Base-by-base conservation (phyloP, 30 jellyfish, hydroid and myxozoan species). In the Chrysaora quinquecirrha region DNA sequence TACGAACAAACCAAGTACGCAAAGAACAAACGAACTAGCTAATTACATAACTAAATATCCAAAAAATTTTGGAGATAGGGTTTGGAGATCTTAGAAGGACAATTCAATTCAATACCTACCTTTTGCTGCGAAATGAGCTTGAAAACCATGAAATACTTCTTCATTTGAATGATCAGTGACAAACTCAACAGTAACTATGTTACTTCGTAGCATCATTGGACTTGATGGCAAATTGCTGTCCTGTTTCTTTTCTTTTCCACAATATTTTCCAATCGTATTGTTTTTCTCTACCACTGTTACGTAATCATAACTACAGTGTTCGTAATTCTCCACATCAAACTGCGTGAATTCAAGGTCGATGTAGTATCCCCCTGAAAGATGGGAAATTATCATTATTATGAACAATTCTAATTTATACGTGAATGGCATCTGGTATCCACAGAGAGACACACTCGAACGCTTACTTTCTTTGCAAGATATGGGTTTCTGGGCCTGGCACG, bases 141-240 rank as follows among this genome's bases (percentile, higher is more conserved):
- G 94, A 43, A 93, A 93, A 28, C 98, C 98, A 87, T 71, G 97
- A 61, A 68, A 87, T 24, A 50, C 73, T 75, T 87, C 93, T 52
- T 93, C 98, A 49, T 93, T 93, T 9, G 97, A 87, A 46, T 69
- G 89, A 72, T 93, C 98, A 19, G 97, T 87, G 71, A 81, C 78
- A 23, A 93, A 75, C 10, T 54, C 67, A 3, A 93, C 83, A 27
- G 43, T 62, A 18, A 87, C 82, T 14, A 35, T 22, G 62, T 83
- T 87, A 12, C 83, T 70, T 43, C 25, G n/a, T 25, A 77, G 19
- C 10, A 34, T 16, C 28, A 93, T 22, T 0, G 98, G 97, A 25
- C 65, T 82, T 19, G 54, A 24, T 21, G 98, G 97, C 0, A 33
- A 54, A 43, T 83, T 73, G 65, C 94, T 73, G 63, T 76, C 84